Percentiles rank a stretch among this genome's conserved stretches.
phyloP scores from a whole-genome alignment of 2,113 vertebrate species.

The Hemicordylus capensis region DNA sequence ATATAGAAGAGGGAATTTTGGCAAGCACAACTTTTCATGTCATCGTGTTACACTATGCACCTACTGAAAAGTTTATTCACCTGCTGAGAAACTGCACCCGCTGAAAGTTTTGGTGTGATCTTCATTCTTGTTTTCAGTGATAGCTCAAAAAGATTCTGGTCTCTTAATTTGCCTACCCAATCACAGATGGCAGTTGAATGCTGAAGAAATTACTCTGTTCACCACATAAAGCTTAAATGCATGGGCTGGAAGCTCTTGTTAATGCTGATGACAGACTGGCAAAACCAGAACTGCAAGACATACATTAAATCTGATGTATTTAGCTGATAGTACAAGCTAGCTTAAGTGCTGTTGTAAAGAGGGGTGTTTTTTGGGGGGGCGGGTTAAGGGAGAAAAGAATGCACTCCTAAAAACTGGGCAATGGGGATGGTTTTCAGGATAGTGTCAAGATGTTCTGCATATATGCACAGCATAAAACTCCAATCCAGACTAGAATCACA shows the following conservation, averaged over 20 bases:
- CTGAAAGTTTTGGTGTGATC: not conserved
- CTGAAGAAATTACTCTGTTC: not conserved
- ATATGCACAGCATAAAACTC: not conserved
- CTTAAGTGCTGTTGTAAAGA: too few relatives aligned
- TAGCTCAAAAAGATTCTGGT: too few relatives aligned
- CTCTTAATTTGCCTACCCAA: not conserved
- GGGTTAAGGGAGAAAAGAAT: too few relatives aligned
- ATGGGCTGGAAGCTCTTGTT: not conserved
- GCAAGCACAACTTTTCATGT: too few relatives aligned
- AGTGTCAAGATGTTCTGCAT: not conserved
- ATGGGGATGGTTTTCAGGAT: not conserved
- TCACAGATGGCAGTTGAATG: not conserved
- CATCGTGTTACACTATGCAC: too few relatives aligned
- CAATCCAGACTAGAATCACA: not conserved
- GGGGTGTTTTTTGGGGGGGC: too few relatives aligned
- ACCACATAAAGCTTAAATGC: not conserved
- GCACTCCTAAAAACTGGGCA: not conserved
- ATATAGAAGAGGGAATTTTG: too few relatives aligned
- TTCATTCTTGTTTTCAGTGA: not conserved
- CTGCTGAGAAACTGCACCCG: too few relatives aligned
- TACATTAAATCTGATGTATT: not conserved
- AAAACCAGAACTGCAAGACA: constrained; percentile 1
- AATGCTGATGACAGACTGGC: not conserved
- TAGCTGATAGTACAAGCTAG: not conserved
- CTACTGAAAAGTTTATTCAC: too few relatives aligned